Base-by-base conservation (phyloP, 2,888 invertebrate species). In the Tipula lateralis region DNA sequence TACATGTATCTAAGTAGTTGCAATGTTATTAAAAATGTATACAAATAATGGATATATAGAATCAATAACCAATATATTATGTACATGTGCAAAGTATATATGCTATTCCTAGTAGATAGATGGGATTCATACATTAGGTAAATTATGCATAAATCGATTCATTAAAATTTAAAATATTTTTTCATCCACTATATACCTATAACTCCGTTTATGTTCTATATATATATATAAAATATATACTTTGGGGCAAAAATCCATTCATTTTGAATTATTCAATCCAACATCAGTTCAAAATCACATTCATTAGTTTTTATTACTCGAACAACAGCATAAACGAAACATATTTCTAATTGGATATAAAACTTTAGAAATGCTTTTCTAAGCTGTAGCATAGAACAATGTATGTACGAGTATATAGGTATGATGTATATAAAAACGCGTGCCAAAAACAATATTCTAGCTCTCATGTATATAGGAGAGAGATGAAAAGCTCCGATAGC, bases 1-100 rank as follows among this genome's bases (percentile, higher is more conserved):
- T n/a, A n/a, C 24, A 24, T 66, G 9, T 13, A 44, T 44, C 44
- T 44, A 13, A 24, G 24, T 66, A 66, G 24, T 66, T 66, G 19
- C 66, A 66, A 66, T 66, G 66, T 66, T 66, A 66, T 66, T 66
- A 66, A 66, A 66, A 66, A 66, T 66, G 66, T 66, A 66, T 66
- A 66, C 9, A 24, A 24, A 50, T 50, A 24, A 50, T 50, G 19
- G 24, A 1, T 66, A 66, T 12, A 24, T 50, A 50, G 16, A 50
- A 50, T 50, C 44, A 50, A 50, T 50, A 50, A 50, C 16, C 16
- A 50, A 16, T 50, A 50, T 16, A 44, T 44, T 19, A 24, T 66
- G 3, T 3, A 44, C n/a, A 44, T 44, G 16, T 3, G 36, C 9
- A 36, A n/a, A n/a, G n/a, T 36, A 50, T 50, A 16, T 50, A 16